Base-by-base conservation (phyloP, 2,888 invertebrate genomes). In the Lasioglossum leucozonium region DNA sequence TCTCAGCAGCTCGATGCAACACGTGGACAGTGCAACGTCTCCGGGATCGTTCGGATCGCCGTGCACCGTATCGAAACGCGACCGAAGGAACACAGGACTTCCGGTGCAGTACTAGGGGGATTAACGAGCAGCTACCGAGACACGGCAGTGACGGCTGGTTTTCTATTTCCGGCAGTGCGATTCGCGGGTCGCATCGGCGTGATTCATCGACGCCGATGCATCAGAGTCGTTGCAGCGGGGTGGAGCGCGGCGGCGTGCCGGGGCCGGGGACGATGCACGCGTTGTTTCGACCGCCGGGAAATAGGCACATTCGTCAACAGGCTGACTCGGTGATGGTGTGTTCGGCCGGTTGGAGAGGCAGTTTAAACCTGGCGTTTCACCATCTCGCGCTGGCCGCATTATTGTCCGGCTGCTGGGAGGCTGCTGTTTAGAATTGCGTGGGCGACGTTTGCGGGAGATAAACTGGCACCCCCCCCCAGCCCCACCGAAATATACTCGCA, bases 311-410 rank as follows among this genome's bases (percentile, higher is more conserved):
- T 76, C 65, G 75, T 76, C 75, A 76, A 65, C 75, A 8, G 30
- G 44, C 34, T 76, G 75, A 76, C 75, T 76, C 75, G 75, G 65
- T 76, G 65, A 65, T 76, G 75, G 65, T 76, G 65, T 76, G 75
- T 76, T 44, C 44, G 44, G 65, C 30, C 75, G n/a, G 58, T 65
- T 65, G 75, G 75, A 76, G 75, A 30, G 75, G 44, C 75, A 65
- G 44, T 76, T 65, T 62, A 65, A 44, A 76, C 26, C 65, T n/a
- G 62, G 44, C 40, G 62, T 51, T 40, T 62, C 75, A 62, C 62
- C 40, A 62, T n/a, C 62, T 75, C 30, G 30, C 42, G 30, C 42
- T 42, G 42, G 30, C 42, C 75, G 62, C 62, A 62, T 75, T 75
- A 65, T 65, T 65, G 65, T 65, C 65, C 30, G 65, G 8, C 65